These are phyloP conservation scores for Lepus townsendii DNA, from an alignment of 2,797 vertebrate species.

Conservation along the genomic window DNA sequence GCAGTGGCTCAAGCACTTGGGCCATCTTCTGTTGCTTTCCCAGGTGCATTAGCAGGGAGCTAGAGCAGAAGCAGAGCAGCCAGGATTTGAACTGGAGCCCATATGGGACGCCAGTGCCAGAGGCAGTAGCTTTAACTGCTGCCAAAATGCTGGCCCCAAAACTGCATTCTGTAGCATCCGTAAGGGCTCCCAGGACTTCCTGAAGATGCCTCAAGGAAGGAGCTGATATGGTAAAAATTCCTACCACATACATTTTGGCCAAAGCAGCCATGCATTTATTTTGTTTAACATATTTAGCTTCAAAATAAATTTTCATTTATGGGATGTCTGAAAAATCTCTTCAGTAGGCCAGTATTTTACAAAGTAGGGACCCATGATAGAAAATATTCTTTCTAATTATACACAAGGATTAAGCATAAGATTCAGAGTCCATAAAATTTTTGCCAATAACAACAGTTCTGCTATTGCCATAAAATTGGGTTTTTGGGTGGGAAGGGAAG, in stretches of 20 bases:
- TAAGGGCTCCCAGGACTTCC: background rate
- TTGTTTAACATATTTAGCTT: background rate
- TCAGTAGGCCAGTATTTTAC: background rate
- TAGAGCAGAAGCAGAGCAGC: too few species aligned
- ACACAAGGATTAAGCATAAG: background rate
- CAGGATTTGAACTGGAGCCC: too few species aligned
- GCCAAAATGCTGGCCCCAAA: background rate
- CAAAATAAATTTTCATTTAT: background rate
- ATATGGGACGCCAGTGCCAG: too few species aligned
- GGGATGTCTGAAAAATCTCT: conserved; percentile 21
- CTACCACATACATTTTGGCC: background rate
- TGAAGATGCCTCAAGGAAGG: background rate
- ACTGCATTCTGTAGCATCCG: background rate
- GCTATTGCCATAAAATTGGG: background rate
- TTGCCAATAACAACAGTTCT: background rate
- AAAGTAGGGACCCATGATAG: background rate
- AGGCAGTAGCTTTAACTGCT: too few species aligned
- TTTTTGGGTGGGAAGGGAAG: background rate
- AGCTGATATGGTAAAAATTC: background rate
- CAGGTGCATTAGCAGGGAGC: too few species aligned
- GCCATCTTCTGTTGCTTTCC: too few species aligned
- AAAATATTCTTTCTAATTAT: background rate
- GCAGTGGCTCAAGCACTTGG: too few species aligned
- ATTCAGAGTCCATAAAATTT: background rate
- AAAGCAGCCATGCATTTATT: background rate